phyloP scores from a whole-genome alignment of 2,888 invertebrate genomes.

The Diarsia mendica region DNA sequence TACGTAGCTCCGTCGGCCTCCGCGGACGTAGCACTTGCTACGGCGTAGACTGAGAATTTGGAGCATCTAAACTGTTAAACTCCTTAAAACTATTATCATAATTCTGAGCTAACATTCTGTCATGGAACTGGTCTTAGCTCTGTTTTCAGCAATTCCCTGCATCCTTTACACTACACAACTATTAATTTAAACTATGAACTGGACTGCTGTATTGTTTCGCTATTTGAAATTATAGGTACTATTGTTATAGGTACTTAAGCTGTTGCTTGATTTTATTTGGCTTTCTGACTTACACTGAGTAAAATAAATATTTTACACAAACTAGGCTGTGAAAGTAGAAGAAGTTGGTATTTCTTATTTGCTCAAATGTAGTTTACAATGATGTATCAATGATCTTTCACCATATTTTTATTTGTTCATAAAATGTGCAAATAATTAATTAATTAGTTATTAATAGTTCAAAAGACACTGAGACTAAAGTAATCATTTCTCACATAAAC shows the following conservation, averaged over 20 bases:
- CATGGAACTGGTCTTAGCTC: constrained; percentile 78
- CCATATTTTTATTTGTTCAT: too few species aligned
- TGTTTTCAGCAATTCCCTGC: constrained; percentile 77
- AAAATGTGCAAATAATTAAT: neutral
- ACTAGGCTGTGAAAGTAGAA: neutral
- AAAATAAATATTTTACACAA: neutral
- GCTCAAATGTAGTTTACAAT: neutral
- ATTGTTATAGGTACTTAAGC: neutral
- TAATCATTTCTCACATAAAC: neutral
- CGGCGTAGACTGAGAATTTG: constrained; percentile 81
- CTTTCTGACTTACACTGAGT: neutral
- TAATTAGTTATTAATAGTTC: neutral
- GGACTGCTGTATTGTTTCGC: constrained; percentile 35
- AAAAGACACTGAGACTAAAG: too few species aligned
- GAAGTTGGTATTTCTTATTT: neutral
- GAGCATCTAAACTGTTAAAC: constrained; percentile 80
- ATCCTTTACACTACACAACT: constrained; percentile 71
- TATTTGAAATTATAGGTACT: constrained; percentile 10
- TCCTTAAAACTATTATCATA: constrained; percentile 88
- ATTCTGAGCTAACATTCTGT: constrained; percentile 86
- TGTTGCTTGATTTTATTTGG: constrained; percentile 4
- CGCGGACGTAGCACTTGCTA: constrained; percentile 76
- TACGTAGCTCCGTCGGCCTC: constrained; percentile 61
- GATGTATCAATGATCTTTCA: too few species aligned
- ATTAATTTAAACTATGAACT: constrained; percentile 73